Base-by-base conservation (phyloP, 2,888 invertebrate species). In the Pedicia rivosa region DNA sequence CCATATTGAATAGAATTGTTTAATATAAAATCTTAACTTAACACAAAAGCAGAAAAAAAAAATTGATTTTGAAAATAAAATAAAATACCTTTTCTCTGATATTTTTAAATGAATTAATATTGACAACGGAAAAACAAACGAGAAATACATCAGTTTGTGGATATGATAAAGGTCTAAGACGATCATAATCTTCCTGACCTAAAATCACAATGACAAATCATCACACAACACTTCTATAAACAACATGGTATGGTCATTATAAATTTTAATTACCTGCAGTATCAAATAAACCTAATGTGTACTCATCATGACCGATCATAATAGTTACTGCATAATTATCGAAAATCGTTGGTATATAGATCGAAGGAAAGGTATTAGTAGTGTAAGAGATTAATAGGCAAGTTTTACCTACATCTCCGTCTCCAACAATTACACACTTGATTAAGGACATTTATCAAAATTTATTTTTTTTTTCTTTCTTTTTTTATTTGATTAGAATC, bases 231-330 rank as follows among this genome's bases (percentile, higher is more conserved):
- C n/a, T n/a, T n/a, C n/a, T n/a, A n/a, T n/a, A n/a, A n/a, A n/a
- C n/a, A n/a, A n/a, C n/a, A n/a, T n/a, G n/a, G n/a, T n/a, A 17
- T 35, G 27, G n/a, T 32, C 17, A 3, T 35, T n/a, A n/a, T n/a
- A n/a, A n/a, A n/a, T n/a, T n/a, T n/a, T n/a, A n/a, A n/a, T n/a
- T 64, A 73, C 84, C 88, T 57, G 97, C 97, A 55, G 97, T 98
- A 72, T 98, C 97, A 74, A 98, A 98, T 50, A 98, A 72, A 47
- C 97, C 97, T 56, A 98, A 66, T 38, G 97, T 97, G 61, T 98
- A 98, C 16, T 97, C 97, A 62, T 98, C 97, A 37, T 97, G 97
- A 39, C 97, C 97, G 53, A 98, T 97, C 97, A 98, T 98, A 40
- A 94, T 92, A 37, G 94, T 94, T 37, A 94, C 94, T n/a, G 94